phyloP scores from a whole-genome alignment of 2,113 vertebrate species.

The Lagenorhynchus albirostris region DNA sequence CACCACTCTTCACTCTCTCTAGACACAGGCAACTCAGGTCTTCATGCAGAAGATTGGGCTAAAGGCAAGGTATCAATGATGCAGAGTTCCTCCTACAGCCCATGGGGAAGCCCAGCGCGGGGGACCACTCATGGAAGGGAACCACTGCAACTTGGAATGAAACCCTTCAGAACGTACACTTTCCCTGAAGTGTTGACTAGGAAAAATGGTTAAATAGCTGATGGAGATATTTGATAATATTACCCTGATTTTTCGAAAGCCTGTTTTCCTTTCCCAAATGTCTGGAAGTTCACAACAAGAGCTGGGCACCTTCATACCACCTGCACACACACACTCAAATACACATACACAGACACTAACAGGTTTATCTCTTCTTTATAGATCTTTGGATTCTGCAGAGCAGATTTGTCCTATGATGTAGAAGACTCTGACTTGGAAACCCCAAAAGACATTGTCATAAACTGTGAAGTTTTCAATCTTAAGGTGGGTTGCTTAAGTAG shows the following conservation, averaged over 20 bases:
- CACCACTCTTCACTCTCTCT: background rate
- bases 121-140: background rate
- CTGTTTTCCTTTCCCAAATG: background rate
- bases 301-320: background rate
- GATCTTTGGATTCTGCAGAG: conserved; percentile 79
- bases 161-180: background rate
- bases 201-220: background rate
- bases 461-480: conserved; percentile 75
- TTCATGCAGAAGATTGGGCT: background rate
- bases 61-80: background rate
- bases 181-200: background rate
- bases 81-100: background rate
- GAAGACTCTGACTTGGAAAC: conserved; percentile 56
- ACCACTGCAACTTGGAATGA: background rate
- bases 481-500: conserved; percentile 48
- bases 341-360: background rate
- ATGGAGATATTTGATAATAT: background rate
- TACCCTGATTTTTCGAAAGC: background rate
- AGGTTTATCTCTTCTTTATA: background rate
- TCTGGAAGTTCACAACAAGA: background rate
- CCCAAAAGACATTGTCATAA: conserved; percentile 13
- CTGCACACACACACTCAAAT: background rate
- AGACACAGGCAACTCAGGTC: background rate
- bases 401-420: conserved; percentile 17
- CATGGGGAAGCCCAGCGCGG: background rate